Conservation (phyloP, 2,888 invertebrate genomes). For the Nudaria mundana region DNA sequence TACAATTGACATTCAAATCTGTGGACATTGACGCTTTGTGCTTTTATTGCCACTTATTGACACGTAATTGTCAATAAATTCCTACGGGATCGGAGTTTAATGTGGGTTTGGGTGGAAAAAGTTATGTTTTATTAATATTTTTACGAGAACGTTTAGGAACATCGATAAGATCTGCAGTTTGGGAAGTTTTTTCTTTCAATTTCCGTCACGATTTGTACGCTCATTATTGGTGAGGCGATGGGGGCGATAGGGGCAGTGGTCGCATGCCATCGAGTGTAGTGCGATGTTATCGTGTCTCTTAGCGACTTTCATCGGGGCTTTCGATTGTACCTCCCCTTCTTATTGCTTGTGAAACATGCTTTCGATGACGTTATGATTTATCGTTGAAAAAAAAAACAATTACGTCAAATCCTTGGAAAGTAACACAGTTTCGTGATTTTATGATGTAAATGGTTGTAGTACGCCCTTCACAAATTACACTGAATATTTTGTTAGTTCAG, state of each 20-base stretch:
- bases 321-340: conserved; percentile 58
- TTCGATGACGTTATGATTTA: conserved; percentile 73
- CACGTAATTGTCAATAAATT: conserved; percentile 81
- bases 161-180: conserved; percentile 75
- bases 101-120: conserved; percentile 81
- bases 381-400: conserved; percentile 43
- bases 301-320: conserved; percentile 76
- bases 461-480: conserved; percentile 40
- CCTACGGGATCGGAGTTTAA: conserved; percentile 78
- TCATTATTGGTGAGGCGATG: conserved; percentile 77
- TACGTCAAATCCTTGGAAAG: conserved; percentile 25
- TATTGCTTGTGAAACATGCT: conserved; percentile 61
- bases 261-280: conserved; percentile 64
- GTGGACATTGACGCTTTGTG: conserved; percentile 78
- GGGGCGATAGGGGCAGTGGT: conserved; percentile 78
- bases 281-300: conserved; percentile 74
- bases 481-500: conserved; percentile 24
- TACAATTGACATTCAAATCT: conserved; percentile 81
- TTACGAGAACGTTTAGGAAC: conserved; percentile 79
- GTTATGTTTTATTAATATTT: conserved; percentile 82
- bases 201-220: conserved; percentile 80
- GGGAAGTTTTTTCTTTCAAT: conserved; percentile 81
- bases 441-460: conserved; percentile 13
- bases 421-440: conserved; percentile 46
- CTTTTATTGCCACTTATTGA: conserved; percentile 80